phyloP scores from a whole-genome alignment of 2,888 invertebrate genomes.

The Pseudococcus jackbeardsleyi region DNA sequence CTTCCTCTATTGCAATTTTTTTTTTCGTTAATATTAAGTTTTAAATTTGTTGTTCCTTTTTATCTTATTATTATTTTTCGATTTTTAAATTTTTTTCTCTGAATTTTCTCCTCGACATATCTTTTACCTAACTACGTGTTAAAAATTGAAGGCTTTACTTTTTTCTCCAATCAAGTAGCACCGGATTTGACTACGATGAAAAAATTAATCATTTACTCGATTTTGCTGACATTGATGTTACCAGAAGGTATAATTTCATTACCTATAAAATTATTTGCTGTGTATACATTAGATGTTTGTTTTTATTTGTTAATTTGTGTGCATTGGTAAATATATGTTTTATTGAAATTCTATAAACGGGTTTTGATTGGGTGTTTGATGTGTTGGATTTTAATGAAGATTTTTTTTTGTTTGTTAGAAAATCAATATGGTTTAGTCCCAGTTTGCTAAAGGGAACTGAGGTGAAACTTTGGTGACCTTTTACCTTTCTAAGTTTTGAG shows the following conservation, averaged over 20 bases:
- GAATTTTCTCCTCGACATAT: background rate
- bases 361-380: too few relatives aligned
- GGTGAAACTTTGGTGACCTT: too few relatives aligned
- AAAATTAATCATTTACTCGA: background rate
- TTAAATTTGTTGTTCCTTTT: conserved; percentile 40
- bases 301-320: conserved; percentile 59
- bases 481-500: too few relatives aligned
- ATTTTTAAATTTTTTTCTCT: conserved; percentile 21
- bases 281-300: conserved; percentile 58
- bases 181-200: background rate
- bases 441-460: too few relatives aligned
- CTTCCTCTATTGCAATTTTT: conserved; percentile 46
- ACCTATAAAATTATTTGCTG: conserved; percentile 54
- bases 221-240: conserved; percentile 36
- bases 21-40: conserved; percentile 8
- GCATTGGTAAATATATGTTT: conserved; percentile 49
- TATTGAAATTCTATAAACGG: conserved; percentile 20
- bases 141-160: background rate
- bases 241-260: conserved; percentile 48
- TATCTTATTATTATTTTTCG: background rate
- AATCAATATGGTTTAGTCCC: too few relatives aligned
- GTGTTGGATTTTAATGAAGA: too few relatives aligned
- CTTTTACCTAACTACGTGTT: background rate
- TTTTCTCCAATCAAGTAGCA: background rate
- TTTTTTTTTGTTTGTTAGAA: too few relatives aligned